A percentile compares a stretch with the other conserved stretches of the same genome.
phyloP scores from a whole-genome alignment of 2,113 vertebrate species.

The Rallus limicola region DNA sequence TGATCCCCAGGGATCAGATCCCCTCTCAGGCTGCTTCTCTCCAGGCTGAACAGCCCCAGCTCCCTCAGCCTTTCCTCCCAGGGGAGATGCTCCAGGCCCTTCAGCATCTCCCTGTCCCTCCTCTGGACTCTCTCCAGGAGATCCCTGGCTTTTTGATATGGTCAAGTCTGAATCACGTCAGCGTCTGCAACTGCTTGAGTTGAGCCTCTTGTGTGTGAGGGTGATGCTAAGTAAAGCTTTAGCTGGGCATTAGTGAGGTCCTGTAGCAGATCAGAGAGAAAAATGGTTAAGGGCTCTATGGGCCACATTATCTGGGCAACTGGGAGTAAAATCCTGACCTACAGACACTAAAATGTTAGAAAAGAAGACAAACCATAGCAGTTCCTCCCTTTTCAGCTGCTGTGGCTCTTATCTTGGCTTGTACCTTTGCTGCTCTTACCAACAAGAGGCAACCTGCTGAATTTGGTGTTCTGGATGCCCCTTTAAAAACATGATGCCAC shows the following conservation, averaged over 20 bases:
- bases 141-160: too few species aligned
- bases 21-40: too few species aligned
- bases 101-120: too few species aligned
- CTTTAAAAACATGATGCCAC: neutral
- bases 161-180: neutral
- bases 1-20: too few species aligned
- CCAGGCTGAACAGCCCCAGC: too few species aligned
- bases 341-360: neutral
- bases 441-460: neutral
- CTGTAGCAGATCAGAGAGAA: neutral
- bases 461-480: neutral
- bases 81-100: too few species aligned
- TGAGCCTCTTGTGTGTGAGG: neutral
- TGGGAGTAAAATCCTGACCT: neutral
- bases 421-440: neutral
- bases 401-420: neutral
- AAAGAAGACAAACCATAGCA: neutral
- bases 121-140: too few species aligned
- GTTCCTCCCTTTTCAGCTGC: neutral
- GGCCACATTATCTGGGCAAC: too few species aligned
- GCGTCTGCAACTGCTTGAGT: neutral
- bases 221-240: too few species aligned
- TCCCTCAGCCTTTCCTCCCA: too few species aligned
- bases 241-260: neutral
- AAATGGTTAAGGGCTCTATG: neutral